Conservation (phyloP, 2,888 invertebrate species). For the Dryobota labecula region DNA sequence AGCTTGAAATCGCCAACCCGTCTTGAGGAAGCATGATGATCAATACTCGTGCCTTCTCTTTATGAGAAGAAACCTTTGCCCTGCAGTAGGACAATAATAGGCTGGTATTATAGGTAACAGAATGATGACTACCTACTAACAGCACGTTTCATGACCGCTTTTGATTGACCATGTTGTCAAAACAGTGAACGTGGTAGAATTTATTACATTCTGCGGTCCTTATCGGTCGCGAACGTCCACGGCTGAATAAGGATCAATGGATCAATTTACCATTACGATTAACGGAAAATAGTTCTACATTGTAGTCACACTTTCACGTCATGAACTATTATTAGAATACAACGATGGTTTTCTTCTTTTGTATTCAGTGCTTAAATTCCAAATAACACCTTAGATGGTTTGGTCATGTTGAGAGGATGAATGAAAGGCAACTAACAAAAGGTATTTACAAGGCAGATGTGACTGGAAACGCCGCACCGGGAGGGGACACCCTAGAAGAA, state of each 20-base stretch:
- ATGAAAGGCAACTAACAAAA: neutral
- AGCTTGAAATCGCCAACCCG: too few relatives aligned
- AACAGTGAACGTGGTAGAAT: constrained; percentile 8
- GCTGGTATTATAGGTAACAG: neutral
- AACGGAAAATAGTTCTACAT: constrained; percentile 18
- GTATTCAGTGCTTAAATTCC: neutral
- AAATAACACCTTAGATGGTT: neutral
- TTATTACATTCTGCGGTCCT: constrained; percentile 31
- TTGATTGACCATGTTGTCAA: constrained; percentile 25
- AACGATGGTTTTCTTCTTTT: neutral
- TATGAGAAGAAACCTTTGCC: too few relatives aligned
- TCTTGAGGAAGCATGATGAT: too few relatives aligned
- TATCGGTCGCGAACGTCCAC: neutral
- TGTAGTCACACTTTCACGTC: constrained; percentile 1
- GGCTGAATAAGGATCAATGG: constrained; percentile 27
- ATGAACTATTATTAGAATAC: neutral
- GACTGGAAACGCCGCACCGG: neutral
- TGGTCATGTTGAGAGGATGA: neutral
- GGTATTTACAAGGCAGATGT: neutral
- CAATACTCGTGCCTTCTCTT: too few relatives aligned
- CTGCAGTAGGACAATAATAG: too few relatives aligned
- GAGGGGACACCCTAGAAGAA: neutral
- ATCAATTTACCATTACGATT: constrained; percentile 23
- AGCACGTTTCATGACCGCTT: neutral
- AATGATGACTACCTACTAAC: neutral